A percentile compares a stretch with the other conserved stretches of the same genome.
Conservation (phyloP, 2,797 vertebrate genomes). For the Poecilia gillii region DNA sequence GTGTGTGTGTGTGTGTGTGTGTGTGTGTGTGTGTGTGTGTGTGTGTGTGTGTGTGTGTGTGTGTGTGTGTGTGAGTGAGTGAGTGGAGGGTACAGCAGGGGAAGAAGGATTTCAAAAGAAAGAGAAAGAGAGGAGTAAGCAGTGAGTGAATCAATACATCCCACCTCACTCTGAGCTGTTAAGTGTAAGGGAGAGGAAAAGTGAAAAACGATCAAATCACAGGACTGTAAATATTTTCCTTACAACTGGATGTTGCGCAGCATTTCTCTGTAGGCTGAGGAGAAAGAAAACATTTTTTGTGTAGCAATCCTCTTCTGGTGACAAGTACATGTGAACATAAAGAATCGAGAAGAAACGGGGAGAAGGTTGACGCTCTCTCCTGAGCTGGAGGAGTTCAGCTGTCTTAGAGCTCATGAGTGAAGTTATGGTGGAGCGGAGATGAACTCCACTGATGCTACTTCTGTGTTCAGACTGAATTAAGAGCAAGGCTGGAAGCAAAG, state of each 20-base stretch:
- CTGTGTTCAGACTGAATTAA: too few relatives aligned
- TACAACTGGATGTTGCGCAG: not conserved
- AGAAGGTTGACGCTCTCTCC: not conserved
- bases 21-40: too few relatives aligned
- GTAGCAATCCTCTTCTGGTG: slow-evolving; percentile 40
- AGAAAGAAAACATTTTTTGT: not conserved
- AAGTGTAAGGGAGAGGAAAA: slow-evolving; percentile 49
- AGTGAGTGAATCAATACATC: slow-evolving; percentile 57
- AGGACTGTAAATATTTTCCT: slow-evolving; percentile 44
- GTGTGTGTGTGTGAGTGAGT: too few relatives aligned
- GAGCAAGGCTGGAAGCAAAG: too few relatives aligned
- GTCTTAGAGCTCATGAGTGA: not conserved
- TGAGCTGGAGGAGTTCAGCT: not conserved
- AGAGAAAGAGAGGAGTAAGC: slow-evolving; percentile 31
- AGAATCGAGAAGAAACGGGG: not conserved
- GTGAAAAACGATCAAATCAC: slow-evolving; percentile 61
- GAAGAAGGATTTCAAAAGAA: slow-evolving; percentile 29
- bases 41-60: too few relatives aligned
- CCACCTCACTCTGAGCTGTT: slow-evolving; percentile 37
- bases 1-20: too few relatives aligned
- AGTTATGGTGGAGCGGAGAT: too few relatives aligned
- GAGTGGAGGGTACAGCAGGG: not conserved
- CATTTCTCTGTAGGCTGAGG: slow-evolving; percentile 28
- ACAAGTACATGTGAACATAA: not conserved
- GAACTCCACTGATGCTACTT: too few relatives aligned